Evolutionary conservation across 2,113 vertebrate species (phyloP), one percentile per base, ranked within the genome.

Genomic region (Corythornis cristatus): DNA sequence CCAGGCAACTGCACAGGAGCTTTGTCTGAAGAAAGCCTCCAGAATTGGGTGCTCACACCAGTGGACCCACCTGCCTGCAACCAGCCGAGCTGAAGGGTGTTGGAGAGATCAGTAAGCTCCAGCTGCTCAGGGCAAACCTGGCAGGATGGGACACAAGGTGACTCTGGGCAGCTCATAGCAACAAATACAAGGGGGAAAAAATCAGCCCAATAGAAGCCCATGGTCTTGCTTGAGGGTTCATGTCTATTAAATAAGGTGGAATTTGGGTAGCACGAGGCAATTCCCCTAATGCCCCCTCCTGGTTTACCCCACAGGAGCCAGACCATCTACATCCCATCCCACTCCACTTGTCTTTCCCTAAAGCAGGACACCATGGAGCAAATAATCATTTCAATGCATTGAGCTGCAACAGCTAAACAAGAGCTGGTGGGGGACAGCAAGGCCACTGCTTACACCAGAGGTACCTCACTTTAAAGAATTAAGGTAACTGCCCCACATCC

Each of bases 341-440:
- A 33, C 4, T 7, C 67, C 40, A 5, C 64, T 37, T 13, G 10
- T 7, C 50, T 48, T 50, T 28, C 53, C 15, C n/a, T 53, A 23
- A 14, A 75, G 54, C 77, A 18, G 3, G 11, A n/a, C 4, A 1
- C 26, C 1, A 0, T 12, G 62, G 16, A 71, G 16, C 20, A 72
- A 72, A 68, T 23, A 10, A 3, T 40, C 43, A 2, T 1, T 11
- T 31, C 74, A 26, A 51, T 5, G 43, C 51, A 3, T 0, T 0
- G 9, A 42, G 56, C 31, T 51, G 66, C 60, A 40, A 9, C 1
- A 0, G 31, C 68, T 18, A 6, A 15, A 5, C 14, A 3, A 28
- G 84, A 76, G 84, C 81, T 33, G 73, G 4, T 0, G 40, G 28
- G 29, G 58, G 71, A 54, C n/a, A 42, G 3, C 0, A 4, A 2